Evolutionary conservation across 2,113 vertebrate species (phyloP).

Genomic region (Procavia capensis): DNA sequence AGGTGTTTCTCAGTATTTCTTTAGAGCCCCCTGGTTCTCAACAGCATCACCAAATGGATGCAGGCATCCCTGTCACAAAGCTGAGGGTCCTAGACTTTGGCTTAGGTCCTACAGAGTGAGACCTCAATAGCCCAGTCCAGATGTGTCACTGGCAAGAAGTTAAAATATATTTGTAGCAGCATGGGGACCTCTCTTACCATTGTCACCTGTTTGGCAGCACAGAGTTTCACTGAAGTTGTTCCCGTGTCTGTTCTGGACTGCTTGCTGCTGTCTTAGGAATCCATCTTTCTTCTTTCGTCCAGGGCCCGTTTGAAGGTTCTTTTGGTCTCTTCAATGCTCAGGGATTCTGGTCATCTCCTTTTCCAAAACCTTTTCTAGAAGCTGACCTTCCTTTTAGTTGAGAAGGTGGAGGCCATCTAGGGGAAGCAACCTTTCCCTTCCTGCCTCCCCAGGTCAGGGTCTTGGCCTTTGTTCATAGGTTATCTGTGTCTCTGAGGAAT

Average conservation of each 20-base stretch:
- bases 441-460: background rate
- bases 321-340: background rate
- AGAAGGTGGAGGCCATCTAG: background rate
- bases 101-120: background rate
- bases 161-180: background rate
- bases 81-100: background rate
- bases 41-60: background rate
- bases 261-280: background rate
- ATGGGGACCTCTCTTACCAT: rapidly evolving
- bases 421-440: rapidly evolving
- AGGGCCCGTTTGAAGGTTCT: background rate
- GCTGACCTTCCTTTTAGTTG: background rate
- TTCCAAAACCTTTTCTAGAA: background rate
- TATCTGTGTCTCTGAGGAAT: background rate
- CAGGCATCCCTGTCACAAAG: background rate
- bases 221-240: rapidly evolving
- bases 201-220: background rate
- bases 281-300: rapidly evolving
- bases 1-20: background rate
- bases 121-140: background rate
- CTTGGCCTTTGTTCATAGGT: background rate
- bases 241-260: no score
- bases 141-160: background rate
- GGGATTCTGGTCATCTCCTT: background rate
- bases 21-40: background rate